Percentiles rank a stretch among this genome's conserved stretches.
Conservation (phyloP, 2,797 vertebrate genomes). For the Argentina silus region DNA sequence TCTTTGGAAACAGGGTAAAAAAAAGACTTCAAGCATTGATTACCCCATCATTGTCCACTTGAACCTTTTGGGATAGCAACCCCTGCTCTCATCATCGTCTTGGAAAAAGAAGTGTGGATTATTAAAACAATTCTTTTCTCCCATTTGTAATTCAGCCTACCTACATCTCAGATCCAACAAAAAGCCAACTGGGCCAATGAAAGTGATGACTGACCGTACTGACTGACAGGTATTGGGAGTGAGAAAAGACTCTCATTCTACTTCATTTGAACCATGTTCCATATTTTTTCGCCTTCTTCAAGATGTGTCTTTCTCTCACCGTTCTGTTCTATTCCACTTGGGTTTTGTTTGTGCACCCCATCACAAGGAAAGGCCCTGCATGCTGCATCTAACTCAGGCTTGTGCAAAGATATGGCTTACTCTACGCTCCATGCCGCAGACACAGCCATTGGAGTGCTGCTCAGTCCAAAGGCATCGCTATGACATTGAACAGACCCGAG, state of each 20-base stretch:
- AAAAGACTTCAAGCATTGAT: constrained; percentile 46
- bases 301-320: neutral
- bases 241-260: neutral
- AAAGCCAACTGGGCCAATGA: neutral
- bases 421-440: neutral
- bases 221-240: neutral
- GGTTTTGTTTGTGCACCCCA: constrained; percentile 6
- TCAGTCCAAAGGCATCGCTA: neutral
- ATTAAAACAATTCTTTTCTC: neutral
- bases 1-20: constrained; percentile 66
- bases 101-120: constrained; percentile 13
- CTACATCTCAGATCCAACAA: constrained; percentile 6
- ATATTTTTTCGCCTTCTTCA: neutral
- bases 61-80: constrained; percentile 25
- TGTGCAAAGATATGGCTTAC: neutral
- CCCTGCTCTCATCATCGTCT: constrained; percentile 9
- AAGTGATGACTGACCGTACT: neutral
- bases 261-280: constrained; percentile 4
- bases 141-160: constrained; percentile 3
- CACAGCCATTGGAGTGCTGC: neutral
- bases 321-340: neutral
- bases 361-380: constrained; percentile 61
- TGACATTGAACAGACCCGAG: neutral
- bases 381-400: constrained; percentile 74
- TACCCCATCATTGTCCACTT: constrained; percentile 28